Evolutionary conservation across 2,797 vertebrate species (phyloP).

Genomic region (Scolopax bukidnonensis): DNA sequence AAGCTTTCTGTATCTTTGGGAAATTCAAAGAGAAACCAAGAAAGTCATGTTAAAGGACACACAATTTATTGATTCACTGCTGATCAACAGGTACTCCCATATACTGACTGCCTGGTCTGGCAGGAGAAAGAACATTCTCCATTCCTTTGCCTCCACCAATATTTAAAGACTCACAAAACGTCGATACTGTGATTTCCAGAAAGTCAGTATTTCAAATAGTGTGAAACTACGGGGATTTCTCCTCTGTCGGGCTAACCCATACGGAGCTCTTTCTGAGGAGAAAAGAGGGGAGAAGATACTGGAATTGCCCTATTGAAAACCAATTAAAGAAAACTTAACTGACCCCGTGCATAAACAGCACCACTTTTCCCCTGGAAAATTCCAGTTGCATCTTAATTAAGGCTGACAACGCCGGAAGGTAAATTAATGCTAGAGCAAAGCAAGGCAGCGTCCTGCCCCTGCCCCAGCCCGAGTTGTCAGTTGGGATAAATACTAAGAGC

Average conservation of each 20-base stretch:
- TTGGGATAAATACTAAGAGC: conserved; percentile 70
- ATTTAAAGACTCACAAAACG: neutral
- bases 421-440: conserved; percentile 2
- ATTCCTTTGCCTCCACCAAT: neutral
- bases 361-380: neutral
- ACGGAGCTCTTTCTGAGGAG: neutral
- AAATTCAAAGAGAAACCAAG: neutral
- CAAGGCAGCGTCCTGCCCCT: neutral
- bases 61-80: neutral
- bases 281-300: neutral
- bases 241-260: neutral
- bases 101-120: neutral
- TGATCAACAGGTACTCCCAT: accelerated
- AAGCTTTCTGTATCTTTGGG: neutral
- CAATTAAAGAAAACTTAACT: neutral
- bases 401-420: conserved; percentile 20
- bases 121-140: neutral
- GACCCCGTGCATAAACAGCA: neutral
- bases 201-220: neutral
- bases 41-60: neutral
- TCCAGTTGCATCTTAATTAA: conserved; percentile 45
- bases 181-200: neutral
- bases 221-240: neutral
- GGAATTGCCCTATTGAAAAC: neutral
- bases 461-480: conserved; percentile 67